Evolutionary conservation across 2,113 vertebrate species (phyloP).

Genomic region (Crotophaga sulcirostris): DNA sequence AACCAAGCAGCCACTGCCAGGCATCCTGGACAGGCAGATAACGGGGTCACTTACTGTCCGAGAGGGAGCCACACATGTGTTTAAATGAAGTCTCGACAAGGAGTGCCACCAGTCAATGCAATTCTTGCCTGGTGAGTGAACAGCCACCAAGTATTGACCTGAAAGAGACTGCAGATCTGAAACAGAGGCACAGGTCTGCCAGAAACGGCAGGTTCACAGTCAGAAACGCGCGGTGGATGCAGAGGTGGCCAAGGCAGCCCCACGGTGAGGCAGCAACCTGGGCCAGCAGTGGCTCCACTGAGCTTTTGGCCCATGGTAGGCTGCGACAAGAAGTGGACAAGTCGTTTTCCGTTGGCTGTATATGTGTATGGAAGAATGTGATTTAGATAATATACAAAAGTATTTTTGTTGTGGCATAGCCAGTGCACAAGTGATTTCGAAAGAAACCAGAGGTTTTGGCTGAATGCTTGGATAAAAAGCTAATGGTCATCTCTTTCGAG

Average conservation of each 20-base stretch:
- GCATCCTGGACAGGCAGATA: neutral
- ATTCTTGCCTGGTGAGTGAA: neutral
- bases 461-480: neutral
- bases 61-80: no score
- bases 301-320: neutral
- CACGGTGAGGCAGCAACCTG: fast-evolving
- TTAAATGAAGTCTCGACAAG: no score
- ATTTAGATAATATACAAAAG: neutral
- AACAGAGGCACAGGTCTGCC: neutral
- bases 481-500: neutral
- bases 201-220: fast-evolving
- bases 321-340: neutral
- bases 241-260: neutral
- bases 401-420: neutral
- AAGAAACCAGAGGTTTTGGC: neutral
- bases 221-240: fast-evolving
- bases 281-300: neutral
- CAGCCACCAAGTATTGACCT: neutral
- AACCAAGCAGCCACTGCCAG: neutral
- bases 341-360: neutral
- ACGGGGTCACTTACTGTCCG: neutral
- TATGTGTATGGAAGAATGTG: neutral
- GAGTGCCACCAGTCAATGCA: no score
- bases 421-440: neutral
- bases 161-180: neutral